Evolutionary conservation across 2,113 vertebrate genomes (phyloP).

Genomic region (Dicentrarchus labrax): DNA sequence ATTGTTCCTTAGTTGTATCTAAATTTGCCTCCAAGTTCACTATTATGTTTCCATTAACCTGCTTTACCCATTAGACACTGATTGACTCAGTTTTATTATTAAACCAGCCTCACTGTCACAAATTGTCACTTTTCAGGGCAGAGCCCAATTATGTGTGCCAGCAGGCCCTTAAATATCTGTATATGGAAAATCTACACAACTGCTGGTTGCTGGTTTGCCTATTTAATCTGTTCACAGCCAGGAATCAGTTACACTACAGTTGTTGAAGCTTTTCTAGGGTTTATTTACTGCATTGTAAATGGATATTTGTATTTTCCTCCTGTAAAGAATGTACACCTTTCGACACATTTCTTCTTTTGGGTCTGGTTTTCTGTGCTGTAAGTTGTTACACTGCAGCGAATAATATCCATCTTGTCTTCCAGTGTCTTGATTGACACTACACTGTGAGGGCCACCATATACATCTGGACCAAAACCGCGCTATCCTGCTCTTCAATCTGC

Average conservation of each 20-base stretch:
- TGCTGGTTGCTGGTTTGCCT: neutral
- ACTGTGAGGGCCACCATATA: neutral
- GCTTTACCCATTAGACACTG: neutral
- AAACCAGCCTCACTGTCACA: neutral
- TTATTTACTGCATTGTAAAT: constrained; percentile 5
- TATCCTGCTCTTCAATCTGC: constrained; percentile 13
- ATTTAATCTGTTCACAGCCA: neutral
- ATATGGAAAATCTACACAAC: neutral
- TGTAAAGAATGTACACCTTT: neutral
- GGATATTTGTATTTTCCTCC: neutral
- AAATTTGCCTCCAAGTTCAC: neutral
- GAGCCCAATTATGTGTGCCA: constrained; percentile 15
- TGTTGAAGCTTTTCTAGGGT: neutral
- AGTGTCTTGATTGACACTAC: constrained; percentile 30
- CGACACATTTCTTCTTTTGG: neutral
- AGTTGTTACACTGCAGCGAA: neutral
- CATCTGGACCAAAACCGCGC: neutral
- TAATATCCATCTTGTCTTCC: neutral
- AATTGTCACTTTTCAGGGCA: constrained; percentile 11
- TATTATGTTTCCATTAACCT: neutral
- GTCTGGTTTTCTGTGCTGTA: neutral
- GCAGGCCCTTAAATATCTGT: constrained; percentile 18
- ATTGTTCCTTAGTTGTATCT: neutral
- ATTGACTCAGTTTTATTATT: neutral
- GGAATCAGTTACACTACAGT: neutral